phyloP scores from a whole-genome alignment of 2,113 vertebrate genomes.

The Ptyas mucosa region DNA sequence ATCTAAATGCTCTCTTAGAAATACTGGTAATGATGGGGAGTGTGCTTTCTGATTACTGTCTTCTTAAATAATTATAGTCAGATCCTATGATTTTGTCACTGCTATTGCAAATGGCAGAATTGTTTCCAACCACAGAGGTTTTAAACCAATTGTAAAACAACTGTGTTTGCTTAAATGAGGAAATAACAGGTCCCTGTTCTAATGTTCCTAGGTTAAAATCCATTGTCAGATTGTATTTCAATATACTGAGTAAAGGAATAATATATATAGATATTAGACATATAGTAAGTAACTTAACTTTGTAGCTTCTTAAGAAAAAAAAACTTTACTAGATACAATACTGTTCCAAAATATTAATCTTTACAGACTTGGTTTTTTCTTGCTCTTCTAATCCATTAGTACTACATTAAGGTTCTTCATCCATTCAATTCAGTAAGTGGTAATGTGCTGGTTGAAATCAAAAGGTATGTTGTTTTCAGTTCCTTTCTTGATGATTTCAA shows the following conservation, averaged over 20 bases:
- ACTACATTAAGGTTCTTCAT: not conserved
- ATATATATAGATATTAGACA: not conserved
- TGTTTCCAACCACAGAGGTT: slow-evolving; percentile 24
- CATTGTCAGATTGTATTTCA: slow-evolving; percentile 6
- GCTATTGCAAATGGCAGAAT: slow-evolving; percentile 30
- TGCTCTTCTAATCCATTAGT: not conserved
- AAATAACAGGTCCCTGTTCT: slow-evolving; percentile 27
- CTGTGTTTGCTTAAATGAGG: not conserved
- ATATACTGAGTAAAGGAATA: slow-evolving; percentile 25
- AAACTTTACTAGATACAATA: not conserved
- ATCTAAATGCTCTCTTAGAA: not conserved
- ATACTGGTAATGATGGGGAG: not conserved
- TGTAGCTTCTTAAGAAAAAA: slow-evolving; percentile 3
- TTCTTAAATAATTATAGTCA: slow-evolving; percentile 6
- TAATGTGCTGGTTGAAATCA: not conserved
- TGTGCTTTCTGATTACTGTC: not conserved
- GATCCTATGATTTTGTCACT: slow-evolving; percentile 2
- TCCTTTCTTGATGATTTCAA: slow-evolving; percentile 10
- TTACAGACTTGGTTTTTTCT: not conserved
- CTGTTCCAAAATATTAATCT: not conserved
- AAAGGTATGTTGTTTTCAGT: not conserved
- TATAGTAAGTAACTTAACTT: slow-evolving; percentile 8
- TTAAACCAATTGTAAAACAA: not conserved
- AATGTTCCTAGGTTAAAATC: slow-evolving; percentile 20
- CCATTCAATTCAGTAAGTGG: not conserved